Evolutionary conservation across 1,140 invertebrate species (phyloP).

Genomic region (Limonius californicus): DNA sequence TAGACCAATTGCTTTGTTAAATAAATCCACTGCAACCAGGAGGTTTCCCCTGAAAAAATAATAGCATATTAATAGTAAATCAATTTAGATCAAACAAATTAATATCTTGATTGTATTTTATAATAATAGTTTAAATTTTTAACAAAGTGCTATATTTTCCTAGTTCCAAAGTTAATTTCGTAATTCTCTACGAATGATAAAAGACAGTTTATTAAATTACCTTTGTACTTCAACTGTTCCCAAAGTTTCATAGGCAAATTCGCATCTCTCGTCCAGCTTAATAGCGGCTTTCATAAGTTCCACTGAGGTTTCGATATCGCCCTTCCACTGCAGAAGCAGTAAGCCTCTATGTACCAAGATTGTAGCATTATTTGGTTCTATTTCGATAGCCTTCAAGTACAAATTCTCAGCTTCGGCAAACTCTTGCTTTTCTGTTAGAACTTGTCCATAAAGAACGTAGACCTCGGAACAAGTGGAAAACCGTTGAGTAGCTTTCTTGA

Average conservation of each 20-base stretch:
- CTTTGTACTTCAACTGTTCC: slow-evolving; percentile 91
- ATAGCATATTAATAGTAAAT: slow-evolving; percentile 39
- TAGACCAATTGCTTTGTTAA: slow-evolving; percentile 84
- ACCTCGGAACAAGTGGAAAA: slow-evolving; percentile 83
- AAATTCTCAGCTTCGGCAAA: slow-evolving; percentile 77
- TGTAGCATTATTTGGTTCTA: slow-evolving; percentile 82
- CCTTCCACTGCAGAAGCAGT: slow-evolving; percentile 76
- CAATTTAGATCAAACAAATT: neutral
- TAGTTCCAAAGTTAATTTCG: neutral
- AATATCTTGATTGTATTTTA: too few species aligned
- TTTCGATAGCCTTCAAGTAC: slow-evolving; percentile 75
- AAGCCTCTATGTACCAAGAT: slow-evolving; percentile 84
- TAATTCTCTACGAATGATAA: too few species aligned
- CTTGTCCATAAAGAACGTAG: slow-evolving; percentile 78
- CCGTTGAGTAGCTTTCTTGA: slow-evolving; percentile 69
- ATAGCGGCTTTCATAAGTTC: slow-evolving; percentile 74
- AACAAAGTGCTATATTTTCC: too few species aligned
- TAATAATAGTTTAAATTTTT: too few species aligned
- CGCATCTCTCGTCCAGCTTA: slow-evolving; percentile 84
- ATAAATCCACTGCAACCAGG: slow-evolving; percentile 74
- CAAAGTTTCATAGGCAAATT: slow-evolving; percentile 92
- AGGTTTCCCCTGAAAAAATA: slow-evolving; percentile 73
- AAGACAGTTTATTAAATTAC: slow-evolving; percentile 58
- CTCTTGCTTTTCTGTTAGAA: slow-evolving; percentile 76
- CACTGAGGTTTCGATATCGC: slow-evolving; percentile 75